Conservation (phyloP, 2,113 vertebrate species). For the Prunella fulvescens region DNA sequence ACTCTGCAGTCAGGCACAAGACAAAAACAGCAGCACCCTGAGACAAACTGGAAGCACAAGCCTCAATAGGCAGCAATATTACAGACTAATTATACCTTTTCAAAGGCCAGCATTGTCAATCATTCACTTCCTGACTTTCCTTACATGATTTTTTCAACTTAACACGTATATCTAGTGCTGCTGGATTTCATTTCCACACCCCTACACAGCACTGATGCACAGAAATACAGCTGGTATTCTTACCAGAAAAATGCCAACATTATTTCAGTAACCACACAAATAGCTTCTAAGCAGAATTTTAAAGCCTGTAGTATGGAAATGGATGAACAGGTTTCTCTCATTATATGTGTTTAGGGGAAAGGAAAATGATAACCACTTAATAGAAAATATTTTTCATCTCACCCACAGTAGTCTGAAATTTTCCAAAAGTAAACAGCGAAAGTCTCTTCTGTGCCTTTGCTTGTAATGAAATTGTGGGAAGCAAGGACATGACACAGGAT, state of each 20-base stretch:
- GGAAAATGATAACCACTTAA: not conserved
- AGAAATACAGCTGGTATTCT: not conserved
- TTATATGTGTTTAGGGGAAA: not conserved
- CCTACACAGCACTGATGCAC: not conserved
- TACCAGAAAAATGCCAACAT: not conserved
- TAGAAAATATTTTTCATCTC: not conserved
- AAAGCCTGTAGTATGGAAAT: not conserved
- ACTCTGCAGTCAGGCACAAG: not conserved
- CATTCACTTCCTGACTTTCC: not conserved
- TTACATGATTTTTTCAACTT: not conserved
- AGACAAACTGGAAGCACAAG: not conserved
- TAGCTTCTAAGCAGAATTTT: not conserved
- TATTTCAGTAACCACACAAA: not conserved
- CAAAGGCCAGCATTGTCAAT: slow-evolving; percentile 18
- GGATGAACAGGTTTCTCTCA: not conserved
- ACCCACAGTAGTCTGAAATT: not conserved
- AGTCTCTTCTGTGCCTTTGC: not conserved
- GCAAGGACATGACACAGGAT: not conserved
- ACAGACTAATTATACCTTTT: not conserved
- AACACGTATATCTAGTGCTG: not conserved
- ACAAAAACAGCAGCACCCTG: not conserved
- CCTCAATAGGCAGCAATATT: not conserved
- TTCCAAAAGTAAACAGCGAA: not conserved
- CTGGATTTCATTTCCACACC: not conserved
- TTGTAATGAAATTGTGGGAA: not conserved